These are phyloP conservation scores for Petrocephalus microphthalmus DNA, from an alignment of 2,113 vertebrate genomes.

Conservation along the genomic window DNA sequence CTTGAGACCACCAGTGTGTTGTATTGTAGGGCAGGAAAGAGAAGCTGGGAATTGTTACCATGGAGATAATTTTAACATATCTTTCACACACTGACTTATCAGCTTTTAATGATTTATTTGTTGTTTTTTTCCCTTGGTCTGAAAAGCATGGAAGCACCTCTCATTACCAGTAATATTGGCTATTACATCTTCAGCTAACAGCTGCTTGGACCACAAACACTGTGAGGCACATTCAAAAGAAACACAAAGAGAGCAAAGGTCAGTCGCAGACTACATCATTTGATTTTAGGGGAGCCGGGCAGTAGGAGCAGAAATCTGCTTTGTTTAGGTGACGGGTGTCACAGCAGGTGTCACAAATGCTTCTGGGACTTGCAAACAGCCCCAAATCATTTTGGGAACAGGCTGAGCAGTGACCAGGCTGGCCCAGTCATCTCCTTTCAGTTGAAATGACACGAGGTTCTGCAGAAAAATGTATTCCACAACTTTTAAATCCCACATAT, in stretches of 20 bases:
- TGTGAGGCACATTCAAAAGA: not conserved
- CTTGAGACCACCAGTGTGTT: not conserved
- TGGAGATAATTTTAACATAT: not conserved
- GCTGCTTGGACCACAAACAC: not conserved
- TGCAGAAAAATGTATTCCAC: not conserved
- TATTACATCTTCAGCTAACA: not conserved
- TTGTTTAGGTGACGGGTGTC: not conserved
- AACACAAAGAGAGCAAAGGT: not conserved
- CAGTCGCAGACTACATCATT: not conserved
- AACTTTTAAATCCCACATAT: not conserved
- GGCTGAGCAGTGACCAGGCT: not conserved
- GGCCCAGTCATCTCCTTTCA: not conserved
- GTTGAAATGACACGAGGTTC: not conserved
- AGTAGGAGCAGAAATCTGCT: not conserved
- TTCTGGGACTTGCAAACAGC: not conserved
- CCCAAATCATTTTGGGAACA: not conserved
- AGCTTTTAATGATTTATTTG: not conserved
- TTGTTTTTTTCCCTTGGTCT: not conserved
- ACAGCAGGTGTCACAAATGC: not conserved
- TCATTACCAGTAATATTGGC: not conserved
- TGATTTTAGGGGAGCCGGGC: not conserved
- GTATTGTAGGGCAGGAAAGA: not conserved
- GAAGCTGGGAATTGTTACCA: not conserved
- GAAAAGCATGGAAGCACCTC: not conserved
- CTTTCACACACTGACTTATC: not conserved